Conservation (phyloP, 2,888 invertebrate genomes). For the Tinea semifulvella region DNA sequence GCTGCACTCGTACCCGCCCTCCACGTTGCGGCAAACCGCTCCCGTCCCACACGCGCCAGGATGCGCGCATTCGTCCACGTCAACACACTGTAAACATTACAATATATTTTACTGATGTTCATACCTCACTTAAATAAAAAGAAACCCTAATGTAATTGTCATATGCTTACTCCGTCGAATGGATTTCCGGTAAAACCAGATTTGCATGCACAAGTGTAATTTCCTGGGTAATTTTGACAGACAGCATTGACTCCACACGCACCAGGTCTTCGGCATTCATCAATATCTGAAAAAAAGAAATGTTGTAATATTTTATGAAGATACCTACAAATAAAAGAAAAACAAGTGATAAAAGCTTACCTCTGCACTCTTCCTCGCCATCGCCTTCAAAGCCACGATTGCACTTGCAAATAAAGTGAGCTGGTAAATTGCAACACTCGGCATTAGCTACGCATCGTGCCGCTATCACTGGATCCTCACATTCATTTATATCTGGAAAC, state of each 20-base stretch:
- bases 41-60: conserved; percentile 78
- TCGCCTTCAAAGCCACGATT: conserved; percentile 90
- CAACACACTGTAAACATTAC: conserved; percentile 70
- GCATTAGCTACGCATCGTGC: conserved; percentile 90
- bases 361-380: conserved; percentile 86
- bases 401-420: conserved; percentile 95
- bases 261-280: conserved; percentile 85
- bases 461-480: conserved; percentile 85
- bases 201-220: conserved; percentile 86
- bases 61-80: conserved; percentile 83
- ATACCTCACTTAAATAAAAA: background rate
- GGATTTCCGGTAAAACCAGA: conserved; percentile 88
- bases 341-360: conserved; percentile 39
- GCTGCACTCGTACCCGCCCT: conserved; percentile 83
- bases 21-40: conserved; percentile 81
- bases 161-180: conserved; percentile 53
- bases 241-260: conserved; percentile 84
- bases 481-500: conserved; percentile 91
- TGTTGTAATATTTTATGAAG: background rate
- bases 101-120: background rate
- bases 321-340: conserved; percentile 18
- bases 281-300: conserved; percentile 71
- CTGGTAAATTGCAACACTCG: conserved; percentile 93
- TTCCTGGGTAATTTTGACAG: conserved; percentile 86
- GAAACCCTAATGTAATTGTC: background rate